Evolutionary conservation across 2,113 vertebrate genomes (phyloP).

Genomic region (Rhizomys pruinosus): DNA sequence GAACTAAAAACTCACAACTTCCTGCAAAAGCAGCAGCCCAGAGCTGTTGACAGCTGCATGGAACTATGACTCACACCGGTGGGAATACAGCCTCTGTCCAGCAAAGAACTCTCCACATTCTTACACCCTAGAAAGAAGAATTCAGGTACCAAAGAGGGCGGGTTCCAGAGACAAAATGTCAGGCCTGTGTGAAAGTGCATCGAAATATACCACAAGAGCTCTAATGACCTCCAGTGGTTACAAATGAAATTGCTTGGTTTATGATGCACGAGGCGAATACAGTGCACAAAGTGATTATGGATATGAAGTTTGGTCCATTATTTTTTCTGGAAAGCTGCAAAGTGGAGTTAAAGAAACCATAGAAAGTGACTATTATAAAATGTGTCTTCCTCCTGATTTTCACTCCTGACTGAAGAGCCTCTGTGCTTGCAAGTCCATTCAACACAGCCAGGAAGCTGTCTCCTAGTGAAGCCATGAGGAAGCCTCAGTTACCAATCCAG

Average conservation of each 20-base stretch:
- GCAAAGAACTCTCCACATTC: constrained; percentile 2
- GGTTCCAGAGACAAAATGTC: constrained; percentile 40
- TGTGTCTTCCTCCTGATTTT: neutral
- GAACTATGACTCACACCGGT: neutral
- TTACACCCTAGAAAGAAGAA: constrained; percentile 39
- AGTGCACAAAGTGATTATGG: neutral
- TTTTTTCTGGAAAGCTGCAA: constrained; percentile 30
- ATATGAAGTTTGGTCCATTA: neutral
- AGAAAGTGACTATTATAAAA: neutral
- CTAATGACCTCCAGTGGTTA: constrained; percentile 75
- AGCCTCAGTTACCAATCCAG: neutral
- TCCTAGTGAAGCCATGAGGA: neutral
- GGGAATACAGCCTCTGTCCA: neutral
- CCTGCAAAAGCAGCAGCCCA: neutral
- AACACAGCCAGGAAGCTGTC: neutral
- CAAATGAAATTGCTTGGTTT: constrained; percentile 53
- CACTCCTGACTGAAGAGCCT: neutral
- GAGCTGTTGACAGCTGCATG: neutral
- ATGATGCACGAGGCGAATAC: neutral
- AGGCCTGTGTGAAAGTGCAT: neutral
- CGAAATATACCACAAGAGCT: constrained; percentile 60
- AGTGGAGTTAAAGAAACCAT: neutral
- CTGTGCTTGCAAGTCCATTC: neutral
- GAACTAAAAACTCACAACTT: neutral
- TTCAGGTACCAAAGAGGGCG: constrained; percentile 34